phyloP scores from a whole-genome alignment of 2,888 invertebrate species.

The Tinea trinotella region DNA sequence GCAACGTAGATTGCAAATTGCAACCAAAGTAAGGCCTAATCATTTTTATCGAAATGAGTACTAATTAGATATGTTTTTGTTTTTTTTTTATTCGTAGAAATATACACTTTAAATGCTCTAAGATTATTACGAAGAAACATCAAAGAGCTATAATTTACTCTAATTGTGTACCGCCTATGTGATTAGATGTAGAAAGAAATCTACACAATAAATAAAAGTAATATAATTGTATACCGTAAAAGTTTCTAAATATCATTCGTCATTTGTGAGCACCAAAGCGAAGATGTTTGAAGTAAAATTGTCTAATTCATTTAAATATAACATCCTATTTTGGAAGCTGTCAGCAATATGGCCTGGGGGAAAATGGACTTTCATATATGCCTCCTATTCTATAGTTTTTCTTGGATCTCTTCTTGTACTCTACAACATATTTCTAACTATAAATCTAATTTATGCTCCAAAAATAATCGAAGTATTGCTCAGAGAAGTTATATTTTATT shows the following conservation, averaged over 20 bases:
- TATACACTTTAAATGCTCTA: too few relatives aligned
- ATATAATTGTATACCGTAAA: neutral
- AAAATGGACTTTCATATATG: constrained; percentile 28
- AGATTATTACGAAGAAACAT: too few relatives aligned
- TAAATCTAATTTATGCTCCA: constrained; percentile 45
- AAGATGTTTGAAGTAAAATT: constrained; percentile 5
- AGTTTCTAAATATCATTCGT: too few relatives aligned
- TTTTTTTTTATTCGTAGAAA: too few relatives aligned
- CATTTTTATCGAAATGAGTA: too few relatives aligned
- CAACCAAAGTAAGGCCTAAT: too few relatives aligned
- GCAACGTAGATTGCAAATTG: too few relatives aligned
- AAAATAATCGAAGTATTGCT: constrained; percentile 41
- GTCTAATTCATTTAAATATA: constrained; percentile 31
- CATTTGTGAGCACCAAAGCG: neutral
- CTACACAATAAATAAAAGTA: neutral
- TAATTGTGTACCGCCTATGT: neutral
- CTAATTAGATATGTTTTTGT: too few relatives aligned
- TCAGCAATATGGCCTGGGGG: constrained; percentile 46
- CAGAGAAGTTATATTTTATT: constrained; percentile 41
- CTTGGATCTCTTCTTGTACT: constrained; percentile 28
- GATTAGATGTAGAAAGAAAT: constrained; percentile 2
- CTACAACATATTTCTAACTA: constrained; percentile 40
- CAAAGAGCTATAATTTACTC: neutral
- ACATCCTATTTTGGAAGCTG: constrained; percentile 36
- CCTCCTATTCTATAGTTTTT: constrained; percentile 21